Evolutionary conservation across 2,888 invertebrate species (phyloP).

Genomic region (Cyclophora punctaria): DNA sequence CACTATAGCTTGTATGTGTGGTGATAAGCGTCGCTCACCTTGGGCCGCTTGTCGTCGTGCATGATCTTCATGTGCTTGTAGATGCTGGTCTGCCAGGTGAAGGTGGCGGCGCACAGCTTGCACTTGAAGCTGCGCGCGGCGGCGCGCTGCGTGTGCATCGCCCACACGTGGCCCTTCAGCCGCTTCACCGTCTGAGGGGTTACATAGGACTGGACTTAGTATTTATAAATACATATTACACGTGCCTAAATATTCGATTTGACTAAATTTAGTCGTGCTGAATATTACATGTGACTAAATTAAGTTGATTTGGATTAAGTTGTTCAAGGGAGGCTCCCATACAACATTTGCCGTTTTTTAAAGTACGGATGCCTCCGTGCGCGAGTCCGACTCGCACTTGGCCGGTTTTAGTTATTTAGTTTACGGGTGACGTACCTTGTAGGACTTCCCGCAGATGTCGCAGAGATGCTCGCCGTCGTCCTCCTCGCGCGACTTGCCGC

Average conservation of each 20-base stretch:
- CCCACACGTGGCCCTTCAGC: constrained; percentile 64
- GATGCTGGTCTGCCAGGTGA: constrained; percentile 65
- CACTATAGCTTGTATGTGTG: too few species aligned
- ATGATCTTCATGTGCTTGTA: constrained; percentile 67
- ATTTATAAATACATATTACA: too few species aligned
- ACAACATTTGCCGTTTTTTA: too few species aligned
- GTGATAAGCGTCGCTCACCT: constrained; percentile 28
- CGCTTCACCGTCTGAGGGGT: constrained; percentile 51
- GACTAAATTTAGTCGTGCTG: too few species aligned
- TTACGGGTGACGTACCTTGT: constrained; percentile 36
- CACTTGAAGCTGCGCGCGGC: constrained; percentile 51
- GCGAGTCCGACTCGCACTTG: not conserved
- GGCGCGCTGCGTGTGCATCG: constrained; percentile 60
- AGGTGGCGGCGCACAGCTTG: constrained; percentile 56
- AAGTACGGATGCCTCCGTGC: not conserved
- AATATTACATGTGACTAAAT: too few species aligned
- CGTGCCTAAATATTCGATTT: too few species aligned
- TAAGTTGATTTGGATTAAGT: not conserved
- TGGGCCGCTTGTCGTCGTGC: constrained; percentile 47
- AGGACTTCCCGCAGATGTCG: constrained; percentile 64
- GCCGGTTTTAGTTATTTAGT: not conserved
- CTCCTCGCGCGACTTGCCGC: constrained; percentile 46
- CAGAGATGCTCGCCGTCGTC: constrained; percentile 56
- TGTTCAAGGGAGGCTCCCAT: too few species aligned
- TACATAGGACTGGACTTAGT: too few species aligned